Base-by-base conservation (phyloP, 2,888 invertebrate genomes). In the Hirtodrosophila histrioides region DNA sequence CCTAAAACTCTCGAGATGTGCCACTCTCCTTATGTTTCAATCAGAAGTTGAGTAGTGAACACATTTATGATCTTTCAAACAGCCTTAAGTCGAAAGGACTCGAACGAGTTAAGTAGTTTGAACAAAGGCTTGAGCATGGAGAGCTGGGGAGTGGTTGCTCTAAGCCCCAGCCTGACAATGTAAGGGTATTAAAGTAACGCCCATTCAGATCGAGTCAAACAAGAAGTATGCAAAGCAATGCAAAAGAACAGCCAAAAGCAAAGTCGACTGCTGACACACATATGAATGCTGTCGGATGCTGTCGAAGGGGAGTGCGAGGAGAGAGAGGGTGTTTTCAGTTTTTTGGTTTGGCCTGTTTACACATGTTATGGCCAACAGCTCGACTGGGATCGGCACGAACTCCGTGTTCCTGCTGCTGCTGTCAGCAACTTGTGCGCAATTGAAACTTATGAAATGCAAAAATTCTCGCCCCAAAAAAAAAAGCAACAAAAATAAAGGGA, bases 381-480 rank as follows among this genome's bases (percentile, higher is more conserved):
- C 69, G 69, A 62, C 69, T 53, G 70, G 64, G 65, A 69, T 57
- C 66, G 56, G 43, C 41, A 29, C 10, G 17, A 46, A 36, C 46
- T 43, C 12, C 44, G 12, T 35, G 50, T 31, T 36, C 11, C 48
- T 40, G 11, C 53, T 66, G 72, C 67, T 53, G 81, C 81, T 86
- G 82, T 83, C 82, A 84, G 85, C 82, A 86, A 81, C 84, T 84
- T 77, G 81, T 65, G 87, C 73, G 80, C 81, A 86, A 83, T 83
- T 84, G 85, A 83, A 83, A 84, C 81, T 80, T 84, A 84, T 71
- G 72, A 84, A 84, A 83, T 71, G 75, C 69, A 80, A 83, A 80
- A 86, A 71, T 63, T 49, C 67, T 24, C 62, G 64, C 27, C 53
- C 50, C 40, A 67, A 50, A 50, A 50, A 62, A 51, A 50, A 50